Conservation (phyloP, 2,113 vertebrate species). For the Uropsilus gracilis region DNA sequence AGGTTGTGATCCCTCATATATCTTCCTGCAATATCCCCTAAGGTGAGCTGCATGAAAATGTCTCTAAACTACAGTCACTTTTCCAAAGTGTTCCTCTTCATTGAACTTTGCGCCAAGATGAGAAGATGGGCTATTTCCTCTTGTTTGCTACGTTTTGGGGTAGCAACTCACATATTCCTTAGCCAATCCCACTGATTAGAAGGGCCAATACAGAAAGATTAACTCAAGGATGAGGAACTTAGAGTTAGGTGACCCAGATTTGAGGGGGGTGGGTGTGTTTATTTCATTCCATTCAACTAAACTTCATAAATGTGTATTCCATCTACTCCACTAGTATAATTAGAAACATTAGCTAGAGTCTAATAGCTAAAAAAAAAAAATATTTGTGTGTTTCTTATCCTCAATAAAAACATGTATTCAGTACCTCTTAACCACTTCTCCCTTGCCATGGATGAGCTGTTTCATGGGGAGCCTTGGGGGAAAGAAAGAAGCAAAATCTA, state of each 20-base stretch:
- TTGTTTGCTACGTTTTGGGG: neutral
- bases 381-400: neutral
- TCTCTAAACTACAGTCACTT: neutral
- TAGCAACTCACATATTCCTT: neutral
- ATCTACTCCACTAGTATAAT: neutral
- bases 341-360: neutral
- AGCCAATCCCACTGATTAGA: neutral
- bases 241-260: neutral
- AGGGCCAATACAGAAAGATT: conserved; percentile 17
- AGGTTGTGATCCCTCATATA: neutral
- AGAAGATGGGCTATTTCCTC: neutral
- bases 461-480: neutral
- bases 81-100: neutral
- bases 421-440: neutral
- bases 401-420: neutral
- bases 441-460: neutral
- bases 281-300: neutral
- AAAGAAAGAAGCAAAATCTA: neutral
- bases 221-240: neutral
- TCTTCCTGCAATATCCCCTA: neutral
- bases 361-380: neutral
- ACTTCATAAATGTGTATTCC: neutral
- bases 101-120: neutral
- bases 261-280: neutral
- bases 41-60: neutral